Conservation (phyloP, 2,113 vertebrate genomes). For the Ginglymostoma cirratum region DNA sequence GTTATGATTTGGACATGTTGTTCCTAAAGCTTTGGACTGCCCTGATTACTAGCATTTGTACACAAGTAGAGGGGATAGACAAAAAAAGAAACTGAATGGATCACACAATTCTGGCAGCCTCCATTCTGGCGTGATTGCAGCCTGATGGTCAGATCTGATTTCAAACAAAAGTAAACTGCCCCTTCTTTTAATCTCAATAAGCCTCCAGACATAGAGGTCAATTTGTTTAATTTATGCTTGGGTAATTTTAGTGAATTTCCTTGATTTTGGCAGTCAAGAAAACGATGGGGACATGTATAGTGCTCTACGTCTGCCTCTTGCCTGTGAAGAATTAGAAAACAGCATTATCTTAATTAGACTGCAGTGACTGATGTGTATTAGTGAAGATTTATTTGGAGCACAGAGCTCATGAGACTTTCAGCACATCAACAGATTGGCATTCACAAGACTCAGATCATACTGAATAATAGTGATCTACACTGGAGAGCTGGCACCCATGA, state of each 20-base stretch:
- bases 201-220: neutral
- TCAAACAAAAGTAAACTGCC: neutral
- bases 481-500: neutral
- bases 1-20: neutral
- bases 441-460: slow-evolving; percentile 8
- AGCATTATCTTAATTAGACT: neutral
- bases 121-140: neutral
- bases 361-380: neutral
- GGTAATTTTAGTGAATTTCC: neutral
- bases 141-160: neutral
- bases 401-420: neutral
- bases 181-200: neutral
- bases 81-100: neutral
- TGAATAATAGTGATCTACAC: neutral
- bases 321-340: neutral
- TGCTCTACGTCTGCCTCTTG: neutral
- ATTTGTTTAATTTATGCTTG: neutral
- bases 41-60: neutral
- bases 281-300: neutral
- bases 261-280: neutral
- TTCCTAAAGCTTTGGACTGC: neutral
- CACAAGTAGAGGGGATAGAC: neutral
- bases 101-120: neutral
- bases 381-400: slow-evolving; percentile 13
- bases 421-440: neutral